These are phyloP conservation scores for Ephydatia muelleri DNA, from an alignment of 37 sponge, comb jelly and placozoan species.

Conservation along the genomic window DNA sequence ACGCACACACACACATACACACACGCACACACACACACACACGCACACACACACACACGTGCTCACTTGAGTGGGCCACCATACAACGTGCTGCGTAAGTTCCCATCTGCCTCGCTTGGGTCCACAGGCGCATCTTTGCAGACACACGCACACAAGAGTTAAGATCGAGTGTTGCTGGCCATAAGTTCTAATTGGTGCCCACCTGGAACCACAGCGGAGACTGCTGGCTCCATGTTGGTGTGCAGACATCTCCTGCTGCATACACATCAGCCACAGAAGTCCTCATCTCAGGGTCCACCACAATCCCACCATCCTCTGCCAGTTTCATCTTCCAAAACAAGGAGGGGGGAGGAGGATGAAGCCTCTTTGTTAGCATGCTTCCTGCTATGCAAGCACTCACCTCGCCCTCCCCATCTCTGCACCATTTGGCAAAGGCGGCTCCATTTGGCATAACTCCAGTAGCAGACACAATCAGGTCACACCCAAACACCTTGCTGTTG, in stretches of 20 bases:
- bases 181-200: neutral
- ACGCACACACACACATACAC: neutral
- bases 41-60: neutral
- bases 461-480: constrained; percentile 95
- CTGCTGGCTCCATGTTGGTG: constrained; percentile 61
- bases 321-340: neutral
- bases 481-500: constrained; percentile 80
- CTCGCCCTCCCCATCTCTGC: neutral
- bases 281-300: constrained; percentile 91
- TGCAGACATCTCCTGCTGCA: constrained; percentile 98
- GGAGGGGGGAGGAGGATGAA: neutral
- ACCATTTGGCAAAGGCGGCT: neutral
- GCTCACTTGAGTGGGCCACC: constrained; percentile 67
- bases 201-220: constrained; percentile 86
- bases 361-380: neutral
- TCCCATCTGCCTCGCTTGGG: constrained; percentile 97
- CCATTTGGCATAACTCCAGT: constrained; percentile 88
- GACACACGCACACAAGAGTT: constrained; percentile 5
- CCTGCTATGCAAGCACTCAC: neutral
- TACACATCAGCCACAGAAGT: constrained; percentile 75
- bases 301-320: constrained; percentile 77
- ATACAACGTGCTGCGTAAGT: constrained; percentile 90
- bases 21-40: neutral
- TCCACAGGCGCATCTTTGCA: constrained; percentile 97
- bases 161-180: neutral